These are phyloP conservation scores for Polyodon spathula DNA, from an alignment of 2,113 vertebrate genomes.

Conservation along the genomic window DNA sequence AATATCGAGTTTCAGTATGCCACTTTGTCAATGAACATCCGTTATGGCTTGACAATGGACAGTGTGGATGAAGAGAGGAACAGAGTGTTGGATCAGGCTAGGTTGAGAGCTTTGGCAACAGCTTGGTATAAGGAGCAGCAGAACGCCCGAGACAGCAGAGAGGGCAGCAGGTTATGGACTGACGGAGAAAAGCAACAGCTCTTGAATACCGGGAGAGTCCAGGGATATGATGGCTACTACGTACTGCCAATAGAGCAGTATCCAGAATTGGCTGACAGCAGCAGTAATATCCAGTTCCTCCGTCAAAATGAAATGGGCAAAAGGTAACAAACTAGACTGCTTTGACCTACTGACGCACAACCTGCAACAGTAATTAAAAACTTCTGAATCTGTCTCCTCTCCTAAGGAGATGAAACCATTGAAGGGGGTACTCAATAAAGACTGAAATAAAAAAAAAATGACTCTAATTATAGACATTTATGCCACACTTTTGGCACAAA, in stretches of 20 bases:
- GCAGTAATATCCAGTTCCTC: slow-evolving; percentile 98
- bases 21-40: slow-evolving; percentile 78
- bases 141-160: slow-evolving; percentile 80
- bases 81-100: slow-evolving; percentile 82
- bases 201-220: slow-evolving; percentile 80
- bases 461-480: slow-evolving; percentile 53
- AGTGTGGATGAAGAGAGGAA: slow-evolving; percentile 90
- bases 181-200: slow-evolving; percentile 97
- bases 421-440: slow-evolving; percentile 67
- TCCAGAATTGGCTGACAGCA: slow-evolving; percentile 96
- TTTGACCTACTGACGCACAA: slow-evolving; percentile 57
- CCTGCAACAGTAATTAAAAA: slow-evolving; percentile 53
- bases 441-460: slow-evolving; percentile 63
- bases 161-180: slow-evolving; percentile 92
- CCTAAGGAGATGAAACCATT: slow-evolving; percentile 90
- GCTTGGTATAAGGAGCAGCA: slow-evolving; percentile 95
- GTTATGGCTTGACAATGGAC: slow-evolving; percentile 81
- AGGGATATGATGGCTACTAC: slow-evolving; percentile 96
- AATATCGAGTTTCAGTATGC: slow-evolving; percentile 82
- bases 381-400: slow-evolving; percentile 68
- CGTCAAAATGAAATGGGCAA: slow-evolving; percentile 99
- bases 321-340: slow-evolving; percentile 91
- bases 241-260: slow-evolving; percentile 96
- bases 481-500: slow-evolving; percentile 56
- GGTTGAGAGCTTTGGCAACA: slow-evolving; percentile 77